Conservation (phyloP, 2,113 vertebrate species). For the Grallaria varia region DNA sequence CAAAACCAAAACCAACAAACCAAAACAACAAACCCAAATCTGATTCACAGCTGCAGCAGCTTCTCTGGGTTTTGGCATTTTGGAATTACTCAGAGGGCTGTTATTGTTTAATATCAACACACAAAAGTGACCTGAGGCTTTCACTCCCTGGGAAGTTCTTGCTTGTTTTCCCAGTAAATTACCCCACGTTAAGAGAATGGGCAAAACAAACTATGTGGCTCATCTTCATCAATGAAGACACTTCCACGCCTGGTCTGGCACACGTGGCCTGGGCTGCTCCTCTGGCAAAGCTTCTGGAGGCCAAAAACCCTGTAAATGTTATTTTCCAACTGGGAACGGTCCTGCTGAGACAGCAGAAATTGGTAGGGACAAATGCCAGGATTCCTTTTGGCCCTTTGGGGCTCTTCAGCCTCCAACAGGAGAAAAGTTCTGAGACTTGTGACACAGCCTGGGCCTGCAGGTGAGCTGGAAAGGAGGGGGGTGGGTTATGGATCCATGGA, state of each 20-base stretch:
- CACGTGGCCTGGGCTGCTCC: background rate
- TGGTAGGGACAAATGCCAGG: rapidly evolving
- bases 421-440: rapidly evolving
- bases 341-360: background rate
- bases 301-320: rapidly evolving
- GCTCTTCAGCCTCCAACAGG: background rate
- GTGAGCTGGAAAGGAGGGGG: rapidly evolving
- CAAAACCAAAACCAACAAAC: background rate
- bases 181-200: rapidly evolving
- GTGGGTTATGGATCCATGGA: background rate
- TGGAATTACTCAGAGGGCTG: rapidly evolving
- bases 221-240: rapidly evolving
- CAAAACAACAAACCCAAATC: rapidly evolving
- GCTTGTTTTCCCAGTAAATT: background rate
- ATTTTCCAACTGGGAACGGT: rapidly evolving
- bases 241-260: background rate
- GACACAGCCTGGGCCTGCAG: rapidly evolving
- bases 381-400: background rate
- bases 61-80: background rate
- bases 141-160: background rate
- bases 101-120: rapidly evolving
- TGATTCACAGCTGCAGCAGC: rapidly evolving
- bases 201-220: background rate
- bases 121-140: rapidly evolving
- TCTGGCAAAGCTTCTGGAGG: background rate